These are phyloP conservation scores for Chrysocyon brachyurus DNA, from an alignment of 2,797 vertebrate species.

Conservation along the genomic window DNA sequence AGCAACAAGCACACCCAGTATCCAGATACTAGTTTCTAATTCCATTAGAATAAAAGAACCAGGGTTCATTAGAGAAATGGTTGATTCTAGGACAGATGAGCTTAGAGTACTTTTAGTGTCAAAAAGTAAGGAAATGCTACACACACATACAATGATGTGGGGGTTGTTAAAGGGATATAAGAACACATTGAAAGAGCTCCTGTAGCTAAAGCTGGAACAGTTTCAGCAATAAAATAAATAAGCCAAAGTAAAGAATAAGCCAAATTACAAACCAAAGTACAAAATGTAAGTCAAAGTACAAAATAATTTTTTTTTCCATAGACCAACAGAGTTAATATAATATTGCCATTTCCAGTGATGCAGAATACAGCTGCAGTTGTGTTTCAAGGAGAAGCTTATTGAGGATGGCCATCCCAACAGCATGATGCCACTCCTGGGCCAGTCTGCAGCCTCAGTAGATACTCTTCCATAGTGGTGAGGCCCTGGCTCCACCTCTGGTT, in stretches of 20 bases:
- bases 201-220: background rate
- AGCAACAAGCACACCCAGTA: background rate
- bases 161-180: background rate
- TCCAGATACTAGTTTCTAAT: background rate
- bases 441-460: slow-evolving; percentile 9
- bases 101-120: background rate
- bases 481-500: slow-evolving; percentile 21
- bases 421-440: slow-evolving; percentile 46
- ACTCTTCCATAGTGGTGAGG: slow-evolving; percentile 18
- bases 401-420: slow-evolving; percentile 59
- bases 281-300: background rate
- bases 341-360: slow-evolving; percentile 79
- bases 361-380: slow-evolving; percentile 74
- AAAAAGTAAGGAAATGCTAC: background rate
- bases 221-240: background rate
- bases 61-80: background rate
- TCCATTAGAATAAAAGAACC: slow-evolving; percentile 30
- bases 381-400: slow-evolving; percentile 75
- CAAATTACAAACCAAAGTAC: background rate
- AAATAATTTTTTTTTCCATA: background rate
- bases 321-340: slow-evolving; percentile 82
- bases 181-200: background rate
- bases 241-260: background rate
- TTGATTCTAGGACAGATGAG: background rate
- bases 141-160: background rate